A percentile compares a stretch with the other conserved stretches of the same genome.
Evolutionary conservation across 2,888 invertebrate genomes (phyloP).

Genomic region (Epiperipatus broadwayi): DNA sequence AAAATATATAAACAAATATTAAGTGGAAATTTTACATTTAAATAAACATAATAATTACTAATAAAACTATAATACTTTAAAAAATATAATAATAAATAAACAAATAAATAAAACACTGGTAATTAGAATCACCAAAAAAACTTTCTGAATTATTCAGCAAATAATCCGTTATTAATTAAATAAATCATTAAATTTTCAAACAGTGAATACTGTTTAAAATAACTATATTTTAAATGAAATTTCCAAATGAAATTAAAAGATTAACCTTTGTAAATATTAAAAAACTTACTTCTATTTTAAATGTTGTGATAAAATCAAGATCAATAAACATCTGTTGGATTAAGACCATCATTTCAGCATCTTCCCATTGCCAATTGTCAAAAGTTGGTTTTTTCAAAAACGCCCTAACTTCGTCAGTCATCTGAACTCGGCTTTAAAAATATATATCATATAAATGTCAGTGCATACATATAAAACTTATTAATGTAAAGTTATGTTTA

Average conservation of each 20-base stretch:
- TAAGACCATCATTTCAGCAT: conserved; percentile 53
- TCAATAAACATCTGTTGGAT: conserved; percentile 64
- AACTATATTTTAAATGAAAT: neutral
- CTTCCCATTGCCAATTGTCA: conserved; percentile 62
- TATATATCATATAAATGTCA: neutral
- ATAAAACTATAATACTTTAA: no score
- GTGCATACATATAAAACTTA: neutral
- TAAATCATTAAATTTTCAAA: no score
- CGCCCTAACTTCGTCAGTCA: conserved; percentile 41
- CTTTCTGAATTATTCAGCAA: no score
- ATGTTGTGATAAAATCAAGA: conserved; percentile 49
- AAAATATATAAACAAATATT: no score
- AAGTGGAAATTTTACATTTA: no score
- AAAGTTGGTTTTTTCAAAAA: conserved; percentile 48
- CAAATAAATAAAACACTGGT: no score
- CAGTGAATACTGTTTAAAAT: neutral
- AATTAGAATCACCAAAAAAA: no score
- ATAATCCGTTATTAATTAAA: no score
- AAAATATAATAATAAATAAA: no score
- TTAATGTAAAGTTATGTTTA: neutral
- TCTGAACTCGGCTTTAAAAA: conserved; percentile 39
- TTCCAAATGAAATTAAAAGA: neutral
- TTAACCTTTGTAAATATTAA: conserved; percentile 15
- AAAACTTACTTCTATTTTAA: conserved; percentile 55
- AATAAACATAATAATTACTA: no score